Evolutionary conservation across 1,140 invertebrate species (phyloP).

Genomic region (Drosophila bifasciata): DNA sequence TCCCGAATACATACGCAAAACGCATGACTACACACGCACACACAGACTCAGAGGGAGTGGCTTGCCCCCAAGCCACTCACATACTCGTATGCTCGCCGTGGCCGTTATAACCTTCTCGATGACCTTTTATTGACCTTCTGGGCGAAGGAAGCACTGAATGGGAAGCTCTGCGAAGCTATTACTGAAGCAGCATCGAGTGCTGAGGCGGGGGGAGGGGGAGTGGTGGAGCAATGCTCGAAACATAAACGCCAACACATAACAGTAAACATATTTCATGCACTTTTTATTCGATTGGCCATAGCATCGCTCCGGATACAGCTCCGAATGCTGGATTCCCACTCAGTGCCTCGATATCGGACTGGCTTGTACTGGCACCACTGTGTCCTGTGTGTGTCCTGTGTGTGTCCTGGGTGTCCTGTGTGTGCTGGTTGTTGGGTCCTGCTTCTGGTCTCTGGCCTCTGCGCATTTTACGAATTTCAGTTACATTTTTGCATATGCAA

Average conservation of each 20-base stretch:
- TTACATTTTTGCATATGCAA: conserved; percentile 77
- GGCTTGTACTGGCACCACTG: conserved; percentile 27
- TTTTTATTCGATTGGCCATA: conserved; percentile 71
- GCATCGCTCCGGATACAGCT: conserved; percentile 48
- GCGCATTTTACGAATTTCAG: conserved; percentile 69
- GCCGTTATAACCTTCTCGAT: conserved; percentile 68
- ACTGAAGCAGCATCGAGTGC: neutral
- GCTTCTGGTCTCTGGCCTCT: conserved; percentile 6
- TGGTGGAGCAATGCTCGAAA: conserved; percentile 26
- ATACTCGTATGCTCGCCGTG: conserved; percentile 16
- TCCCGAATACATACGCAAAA: conserved; percentile 24
- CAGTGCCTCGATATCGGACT: conserved; percentile 3
- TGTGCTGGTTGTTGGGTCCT: conserved; percentile 6
- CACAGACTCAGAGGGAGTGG: neutral
- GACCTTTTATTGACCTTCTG: conserved; percentile 75
- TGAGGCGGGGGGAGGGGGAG: neutral
- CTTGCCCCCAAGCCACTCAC: conserved; percentile 20
- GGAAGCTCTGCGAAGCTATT: conserved; percentile 16
- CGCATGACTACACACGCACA: conserved; percentile 39
- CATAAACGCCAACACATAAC: conserved; percentile 73
- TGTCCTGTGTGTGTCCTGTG: conserved; percentile 6
- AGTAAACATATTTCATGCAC: conserved; percentile 75
- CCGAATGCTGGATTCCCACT: conserved; percentile 18
- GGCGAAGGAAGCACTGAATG: conserved; percentile 32
- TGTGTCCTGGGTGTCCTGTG: neutral